Percentiles rank a stretch among this genome's conserved stretches.
Evolutionary conservation across 1,140 invertebrate genomes (phyloP).

Genomic region (Ditylenchus dipsaci): DNA sequence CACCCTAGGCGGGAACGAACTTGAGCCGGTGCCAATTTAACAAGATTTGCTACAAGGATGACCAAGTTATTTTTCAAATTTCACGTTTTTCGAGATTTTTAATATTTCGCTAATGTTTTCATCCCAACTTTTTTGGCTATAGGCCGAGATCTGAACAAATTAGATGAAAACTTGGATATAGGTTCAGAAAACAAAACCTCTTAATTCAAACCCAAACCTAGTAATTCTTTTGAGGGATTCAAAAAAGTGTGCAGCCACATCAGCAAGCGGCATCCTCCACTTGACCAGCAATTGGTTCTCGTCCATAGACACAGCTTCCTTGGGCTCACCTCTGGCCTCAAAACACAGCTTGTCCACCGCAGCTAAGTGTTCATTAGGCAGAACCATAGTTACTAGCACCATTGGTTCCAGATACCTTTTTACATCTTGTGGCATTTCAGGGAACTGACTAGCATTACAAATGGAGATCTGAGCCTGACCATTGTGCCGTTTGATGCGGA

Average conservation of each 20-base stretch:
- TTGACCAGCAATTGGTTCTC: slow-evolving; percentile 74
- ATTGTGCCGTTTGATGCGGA: slow-evolving; percentile 64
- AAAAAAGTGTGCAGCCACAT: slow-evolving; percentile 91
- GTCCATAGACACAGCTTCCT: slow-evolving; percentile 74
- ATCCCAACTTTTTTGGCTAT: no score
- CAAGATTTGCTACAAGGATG: no score
- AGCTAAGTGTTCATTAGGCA: slow-evolving; percentile 58
- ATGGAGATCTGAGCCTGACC: slow-evolving; percentile 70
- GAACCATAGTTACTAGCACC: slow-evolving; percentile 80
- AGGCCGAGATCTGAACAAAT: no score
- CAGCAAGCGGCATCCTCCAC: slow-evolving; percentile 79
- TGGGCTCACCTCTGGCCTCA: slow-evolving; percentile 73
- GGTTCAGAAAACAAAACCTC: no score
- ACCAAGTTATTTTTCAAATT: no score
- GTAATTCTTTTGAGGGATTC: slow-evolving; percentile 70
- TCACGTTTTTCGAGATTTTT: no score
- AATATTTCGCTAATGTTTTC: no score
- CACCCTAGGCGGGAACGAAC: no score
- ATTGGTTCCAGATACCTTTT: slow-evolving; percentile 70
- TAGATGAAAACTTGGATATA: no score
- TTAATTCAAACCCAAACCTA: no score
- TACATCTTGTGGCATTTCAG: slow-evolving; percentile 41
- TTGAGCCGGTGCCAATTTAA: no score
- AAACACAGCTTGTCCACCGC: slow-evolving; percentile 61
- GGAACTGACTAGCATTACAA: slow-evolving; percentile 72